Conservation (phyloP, 2,113 vertebrate species). For the Ciconia maguari region DNA sequence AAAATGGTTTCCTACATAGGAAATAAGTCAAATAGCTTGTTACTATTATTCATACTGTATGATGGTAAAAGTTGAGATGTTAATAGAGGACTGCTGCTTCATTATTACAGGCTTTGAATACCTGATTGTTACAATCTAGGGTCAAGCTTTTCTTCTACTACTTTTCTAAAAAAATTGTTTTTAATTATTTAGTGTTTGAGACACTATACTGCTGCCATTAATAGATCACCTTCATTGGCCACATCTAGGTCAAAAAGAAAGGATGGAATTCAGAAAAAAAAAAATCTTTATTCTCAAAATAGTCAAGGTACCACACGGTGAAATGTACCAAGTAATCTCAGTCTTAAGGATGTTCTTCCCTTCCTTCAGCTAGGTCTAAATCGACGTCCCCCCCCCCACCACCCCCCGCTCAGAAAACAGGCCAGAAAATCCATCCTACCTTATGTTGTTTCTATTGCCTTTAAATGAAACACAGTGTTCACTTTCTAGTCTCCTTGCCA, state of each 20-base stretch:
- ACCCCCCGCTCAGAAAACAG: neutral
- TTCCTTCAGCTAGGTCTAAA: neutral
- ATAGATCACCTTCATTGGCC: fast-evolving
- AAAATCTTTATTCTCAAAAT: neutral
- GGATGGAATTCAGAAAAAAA: neutral
- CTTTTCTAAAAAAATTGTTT: neutral
- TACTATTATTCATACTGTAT: neutral
- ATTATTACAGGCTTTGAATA: neutral
- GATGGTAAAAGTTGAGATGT: neutral
- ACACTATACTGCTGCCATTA: neutral
- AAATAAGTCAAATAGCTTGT: neutral
- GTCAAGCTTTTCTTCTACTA: neutral
- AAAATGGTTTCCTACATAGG: neutral
- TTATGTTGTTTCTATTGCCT: neutral
- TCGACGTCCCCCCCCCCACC: neutral
- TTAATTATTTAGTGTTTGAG: neutral
- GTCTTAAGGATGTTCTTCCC: neutral
- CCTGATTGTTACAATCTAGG: neutral
- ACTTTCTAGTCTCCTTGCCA: neutral
- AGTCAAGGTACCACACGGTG: neutral
- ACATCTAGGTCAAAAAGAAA: neutral
- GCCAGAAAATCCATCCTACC: neutral
- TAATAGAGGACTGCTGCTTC: neutral
- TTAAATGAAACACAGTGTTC: neutral
- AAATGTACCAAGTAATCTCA: neutral